Evolutionary conservation across 2,113 vertebrate species (phyloP).

Genomic region (Salvelinus sp.): DNA sequence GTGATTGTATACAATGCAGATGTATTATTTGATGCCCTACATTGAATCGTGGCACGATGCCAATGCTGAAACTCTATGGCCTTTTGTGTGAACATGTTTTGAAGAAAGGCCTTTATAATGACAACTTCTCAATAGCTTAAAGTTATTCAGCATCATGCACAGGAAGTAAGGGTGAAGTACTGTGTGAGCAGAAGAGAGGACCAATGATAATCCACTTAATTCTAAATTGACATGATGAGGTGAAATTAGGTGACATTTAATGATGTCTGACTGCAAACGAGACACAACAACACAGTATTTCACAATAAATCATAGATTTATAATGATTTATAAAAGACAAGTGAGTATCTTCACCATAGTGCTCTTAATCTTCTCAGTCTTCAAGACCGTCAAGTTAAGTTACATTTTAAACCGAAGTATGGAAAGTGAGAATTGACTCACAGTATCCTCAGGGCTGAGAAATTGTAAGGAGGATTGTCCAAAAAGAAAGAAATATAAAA

Average conservation of each 20-base stretch:
- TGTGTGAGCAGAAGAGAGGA: background rate
- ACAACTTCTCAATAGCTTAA: background rate
- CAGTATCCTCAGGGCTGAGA: conserved; percentile 24
- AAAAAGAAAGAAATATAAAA: conserved; percentile 54
- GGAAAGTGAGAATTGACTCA: conserved; percentile 33
- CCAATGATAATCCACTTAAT: background rate
- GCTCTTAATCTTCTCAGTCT: too few relatives aligned
- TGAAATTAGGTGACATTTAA: too few relatives aligned
- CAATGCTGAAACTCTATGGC: too few relatives aligned
- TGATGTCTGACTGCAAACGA: background rate
- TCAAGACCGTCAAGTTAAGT: background rate
- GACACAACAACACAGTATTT: background rate
- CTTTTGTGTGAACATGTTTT: too few relatives aligned
- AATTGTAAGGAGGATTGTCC: conserved; percentile 16
- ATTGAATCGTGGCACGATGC: too few relatives aligned
- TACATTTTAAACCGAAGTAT: background rate
- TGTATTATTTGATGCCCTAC: too few relatives aligned
- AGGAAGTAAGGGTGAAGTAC: background rate
- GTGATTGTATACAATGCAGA: background rate
- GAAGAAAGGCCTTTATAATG: background rate
- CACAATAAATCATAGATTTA: background rate
- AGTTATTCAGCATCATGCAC: background rate
- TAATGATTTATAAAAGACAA: background rate
- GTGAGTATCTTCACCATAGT: background rate
- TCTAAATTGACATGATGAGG: background rate